Percentiles rank a stretch among this genome's conserved stretches.
These are phyloP conservation scores for Coregonus suidteri DNA, from an alignment of 2,797 vertebrate genomes.

Conservation along the genomic window DNA sequence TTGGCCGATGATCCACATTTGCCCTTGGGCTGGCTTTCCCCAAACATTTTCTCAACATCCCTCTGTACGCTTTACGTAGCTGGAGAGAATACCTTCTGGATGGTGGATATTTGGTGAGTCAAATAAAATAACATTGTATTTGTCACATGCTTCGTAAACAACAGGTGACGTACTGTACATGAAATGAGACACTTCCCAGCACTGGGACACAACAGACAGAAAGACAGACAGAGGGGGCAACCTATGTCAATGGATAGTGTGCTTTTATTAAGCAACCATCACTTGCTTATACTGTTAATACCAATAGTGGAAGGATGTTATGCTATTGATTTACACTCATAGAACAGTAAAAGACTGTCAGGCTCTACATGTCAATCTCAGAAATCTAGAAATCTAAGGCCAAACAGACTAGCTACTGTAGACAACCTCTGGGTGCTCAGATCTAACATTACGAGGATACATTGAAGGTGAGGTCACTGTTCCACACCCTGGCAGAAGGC, in stretches of 20 bases:
- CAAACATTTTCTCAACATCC: slow-evolving; percentile 53
- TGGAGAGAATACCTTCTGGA: slow-evolving; percentile 39
- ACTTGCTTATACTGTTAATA: not conserved
- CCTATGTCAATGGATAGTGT: not conserved
- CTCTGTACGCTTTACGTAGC: slow-evolving; percentile 53
- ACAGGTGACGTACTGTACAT: slow-evolving; percentile 47
- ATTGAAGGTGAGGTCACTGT: not conserved
- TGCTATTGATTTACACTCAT: not conserved
- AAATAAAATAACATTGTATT: too few relatives aligned
- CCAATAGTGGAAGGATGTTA: not conserved
- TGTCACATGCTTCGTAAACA: too few relatives aligned
- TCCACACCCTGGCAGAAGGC: not conserved
- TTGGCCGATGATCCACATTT: slow-evolving; percentile 42
- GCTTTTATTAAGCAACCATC: not conserved
- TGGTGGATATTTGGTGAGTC: slow-evolving; percentile 54
- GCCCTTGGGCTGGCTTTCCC: slow-evolving; percentile 38
- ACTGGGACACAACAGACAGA: slow-evolving; percentile 13
- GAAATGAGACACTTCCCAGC: slow-evolving; percentile 50
- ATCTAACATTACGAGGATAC: not conserved
- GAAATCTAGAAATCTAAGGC: not conserved
- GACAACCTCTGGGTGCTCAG: not conserved
- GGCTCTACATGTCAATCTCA: not conserved
- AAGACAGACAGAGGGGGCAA: not conserved
- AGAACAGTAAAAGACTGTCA: not conserved
- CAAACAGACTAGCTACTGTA: not conserved